Evolutionary conservation across 2,113 vertebrate genomes (phyloP).

Genomic region (Polyodon spathula): DNA sequence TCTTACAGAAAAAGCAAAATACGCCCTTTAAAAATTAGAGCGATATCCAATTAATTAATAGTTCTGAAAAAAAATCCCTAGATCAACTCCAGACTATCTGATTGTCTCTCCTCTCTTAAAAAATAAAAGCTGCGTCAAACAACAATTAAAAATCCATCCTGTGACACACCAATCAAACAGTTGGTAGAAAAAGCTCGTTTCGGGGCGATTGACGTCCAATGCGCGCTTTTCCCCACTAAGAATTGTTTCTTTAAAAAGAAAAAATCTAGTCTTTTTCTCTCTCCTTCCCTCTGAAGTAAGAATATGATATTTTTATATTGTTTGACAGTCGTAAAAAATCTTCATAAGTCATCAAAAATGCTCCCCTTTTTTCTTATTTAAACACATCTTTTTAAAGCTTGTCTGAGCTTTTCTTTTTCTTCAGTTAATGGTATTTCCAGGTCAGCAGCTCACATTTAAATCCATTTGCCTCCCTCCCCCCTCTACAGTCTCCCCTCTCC

Average conservation of each 20-base stretch:
- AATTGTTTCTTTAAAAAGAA: too few species aligned
- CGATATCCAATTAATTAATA: neutral
- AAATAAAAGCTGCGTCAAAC: too few species aligned
- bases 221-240: too few species aligned
- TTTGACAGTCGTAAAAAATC: neutral
- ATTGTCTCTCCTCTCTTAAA: too few species aligned
- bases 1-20: neutral
- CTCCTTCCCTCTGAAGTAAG: too few species aligned
- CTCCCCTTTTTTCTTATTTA: neutral
- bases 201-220: too few species aligned
- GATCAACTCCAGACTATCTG: too few species aligned
- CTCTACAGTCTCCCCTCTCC: constrained; percentile 8
- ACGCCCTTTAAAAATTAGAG: constrained; percentile 1
- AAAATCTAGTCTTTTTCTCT: too few species aligned
- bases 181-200: too few species aligned
- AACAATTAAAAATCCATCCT: too few species aligned
- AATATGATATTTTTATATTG: too few species aligned
- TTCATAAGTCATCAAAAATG: neutral
- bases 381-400: neutral
- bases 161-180: too few species aligned
- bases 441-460: constrained; percentile 12
- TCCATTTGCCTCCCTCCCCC: constrained; percentile 5
- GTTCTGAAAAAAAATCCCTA: neutral
- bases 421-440: constrained; percentile 6
- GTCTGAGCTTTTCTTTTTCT: constrained; percentile 8